Base-by-base conservation (phyloP, 2,888 invertebrate genomes). In the Drosophila buzzatii region DNA sequence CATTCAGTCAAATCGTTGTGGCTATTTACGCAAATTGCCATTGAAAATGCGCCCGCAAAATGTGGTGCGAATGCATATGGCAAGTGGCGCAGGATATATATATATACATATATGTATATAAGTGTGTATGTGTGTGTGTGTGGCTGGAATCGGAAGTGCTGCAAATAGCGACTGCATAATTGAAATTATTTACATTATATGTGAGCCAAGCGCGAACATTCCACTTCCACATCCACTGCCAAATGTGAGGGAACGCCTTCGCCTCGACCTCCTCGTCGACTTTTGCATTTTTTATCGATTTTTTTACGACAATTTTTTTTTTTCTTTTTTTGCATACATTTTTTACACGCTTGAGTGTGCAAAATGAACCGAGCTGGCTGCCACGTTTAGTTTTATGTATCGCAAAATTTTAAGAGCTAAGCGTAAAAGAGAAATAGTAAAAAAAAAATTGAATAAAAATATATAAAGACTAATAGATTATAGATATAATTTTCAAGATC, bases 11-110 rank as follows among this genome's bases (percentile, higher is more conserved):
- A 87, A 89, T 70, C 57, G 70, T 67, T 81, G 65, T 42, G 67
- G 63, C 79, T 75, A 84, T 81, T 89, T 85, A 64, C 67, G 67
- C 74, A 89, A 89, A 89, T 85, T 85, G 82, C 71, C 88, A 66
- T 64, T 70, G 81, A 60, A 80, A 84, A 68, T 70, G 87, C 61
- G 65, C 57, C 65, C 47, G 55, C 27, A 23, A 65, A 71, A 51
- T 44, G 44, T 51, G 49, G 49, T 56, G 44, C 35, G 35, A 74
- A 62, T 66, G 52, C 47, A 63, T 62, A 42, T 56, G 64, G 53
- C 52, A 52, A 20, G 62, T 18, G 51, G 49, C 33, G 45, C 3
- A 20, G 10, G 41, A 27, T 27, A 27, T 27, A 6, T 27, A 27
- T 27, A 27, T 27, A 6, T 27, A 27, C 0, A 27, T 27, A 3